Base-by-base conservation (phyloP, 2,888 invertebrate species). In the Chesias legatella region DNA sequence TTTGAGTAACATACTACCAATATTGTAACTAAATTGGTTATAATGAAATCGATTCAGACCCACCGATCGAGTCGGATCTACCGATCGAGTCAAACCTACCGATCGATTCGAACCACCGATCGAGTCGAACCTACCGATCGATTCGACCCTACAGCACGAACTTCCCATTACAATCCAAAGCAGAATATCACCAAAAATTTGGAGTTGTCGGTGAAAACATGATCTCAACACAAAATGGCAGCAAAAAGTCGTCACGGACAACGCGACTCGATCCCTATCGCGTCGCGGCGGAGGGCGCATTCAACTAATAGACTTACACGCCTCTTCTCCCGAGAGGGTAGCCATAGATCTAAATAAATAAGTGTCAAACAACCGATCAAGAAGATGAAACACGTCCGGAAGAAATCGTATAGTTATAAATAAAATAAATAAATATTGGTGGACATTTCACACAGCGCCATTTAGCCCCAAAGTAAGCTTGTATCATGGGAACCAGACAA, bases 321-420 rank as follows among this genome's bases (percentile, higher is more conserved):
- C 13, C 13, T 17, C 13, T 17, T 5, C n/a, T n/a, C 13, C 13
- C 13, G 13, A 17, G 13, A 17, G 13, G 13, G 13, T 17, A 17
- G 13, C 48, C n/a, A 56, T 64, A 71, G 49, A 56, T 57, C 69
- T 74, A 75, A 73, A 77, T 74, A 77, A 75, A 77, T 74, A 73
- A 60, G 57, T 53, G 57, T 50, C 58, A 45, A 51, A 48, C 35
- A 33, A 48, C 52, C 62, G 46, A 56, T 52, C 43, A 48, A 46
- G 45, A 50, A 51, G 50, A 55, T 57, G 51, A 43, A 53, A 42
- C 40, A 39, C 56, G 54, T n/a, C 53, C 56, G 52, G 49, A 51
- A 51, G 51, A 48, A 60, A 47, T 56, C 56, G 58, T 56, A 37
- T 38, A 41, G 27, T 2, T 1, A 7, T 5, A 10, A 10, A 17